Conservation (phyloP, 1,140 invertebrate genomes). For the Acyrthosiphon pisum region DNA sequence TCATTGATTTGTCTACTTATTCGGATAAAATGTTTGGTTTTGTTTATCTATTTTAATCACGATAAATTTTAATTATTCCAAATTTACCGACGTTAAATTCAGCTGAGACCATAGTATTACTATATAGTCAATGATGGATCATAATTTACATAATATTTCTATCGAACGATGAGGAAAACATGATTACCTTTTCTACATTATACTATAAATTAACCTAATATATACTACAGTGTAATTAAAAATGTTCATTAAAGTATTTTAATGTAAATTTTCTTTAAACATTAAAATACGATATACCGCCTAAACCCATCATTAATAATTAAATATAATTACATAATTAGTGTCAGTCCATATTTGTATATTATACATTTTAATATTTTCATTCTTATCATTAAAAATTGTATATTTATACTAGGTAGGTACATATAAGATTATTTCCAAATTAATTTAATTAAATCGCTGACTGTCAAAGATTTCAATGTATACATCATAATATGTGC, state of each 20-base stretch:
- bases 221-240: not conserved
- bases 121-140: not conserved
- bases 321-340: constrained; percentile 1
- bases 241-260: not conserved
- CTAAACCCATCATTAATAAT: not conserved
- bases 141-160: not conserved
- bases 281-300: not conserved
- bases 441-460: not conserved
- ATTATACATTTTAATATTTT: not conserved
- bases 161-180: not conserved
- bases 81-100: not conserved
- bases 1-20: not conserved
- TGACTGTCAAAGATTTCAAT: not conserved
- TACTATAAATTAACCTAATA: not conserved
- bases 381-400: not conserved
- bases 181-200: not conserved
- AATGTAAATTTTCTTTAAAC: not conserved
- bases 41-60: not conserved
- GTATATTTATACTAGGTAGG: not conserved
- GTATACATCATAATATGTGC: not conserved
- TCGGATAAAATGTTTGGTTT: not conserved
- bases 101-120: not conserved
- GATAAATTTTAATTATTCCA: not conserved
- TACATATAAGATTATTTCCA: not conserved
- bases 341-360: not conserved